Evolutionary conservation across 2,113 vertebrate species (phyloP).

Genomic region (Aplodontia rufa): DNA sequence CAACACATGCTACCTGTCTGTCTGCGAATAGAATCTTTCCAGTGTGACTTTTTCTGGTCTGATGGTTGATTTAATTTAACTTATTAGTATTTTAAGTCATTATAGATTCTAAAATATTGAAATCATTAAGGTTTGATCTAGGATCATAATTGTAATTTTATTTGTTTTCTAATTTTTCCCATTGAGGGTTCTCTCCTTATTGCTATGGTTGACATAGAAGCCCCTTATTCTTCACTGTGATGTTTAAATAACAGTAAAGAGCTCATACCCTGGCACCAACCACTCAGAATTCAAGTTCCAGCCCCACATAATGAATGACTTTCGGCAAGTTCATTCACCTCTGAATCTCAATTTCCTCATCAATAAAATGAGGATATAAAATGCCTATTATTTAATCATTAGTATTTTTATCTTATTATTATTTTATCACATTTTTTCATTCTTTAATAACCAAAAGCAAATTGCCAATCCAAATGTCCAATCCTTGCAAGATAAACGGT

Average conservation of each 20-base stretch:
- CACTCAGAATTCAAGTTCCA: neutral
- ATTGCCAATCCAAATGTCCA: neutral
- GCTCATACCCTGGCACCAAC: neutral
- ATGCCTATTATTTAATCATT: neutral
- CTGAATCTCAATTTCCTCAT: neutral
- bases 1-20: neutral
- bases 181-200: neutral
- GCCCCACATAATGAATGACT: neutral
- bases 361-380: neutral
- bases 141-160: neutral
- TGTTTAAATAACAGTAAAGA: neutral
- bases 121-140: neutral
- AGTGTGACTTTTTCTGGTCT: neutral
- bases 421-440: neutral
- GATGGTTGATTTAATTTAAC: neutral
- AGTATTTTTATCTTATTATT: neutral
- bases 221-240: neutral
- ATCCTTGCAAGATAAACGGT: neutral
- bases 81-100: neutral
- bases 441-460: neutral
- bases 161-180: neutral
- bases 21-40: neutral
- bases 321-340: constrained; percentile 10
- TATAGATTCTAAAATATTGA: neutral
- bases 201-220: neutral